Percentiles rank a stretch among this genome's conserved stretches.
phyloP scores from a whole-genome alignment of 2,797 vertebrate species.

The Chiloscyllium punctatum region DNA sequence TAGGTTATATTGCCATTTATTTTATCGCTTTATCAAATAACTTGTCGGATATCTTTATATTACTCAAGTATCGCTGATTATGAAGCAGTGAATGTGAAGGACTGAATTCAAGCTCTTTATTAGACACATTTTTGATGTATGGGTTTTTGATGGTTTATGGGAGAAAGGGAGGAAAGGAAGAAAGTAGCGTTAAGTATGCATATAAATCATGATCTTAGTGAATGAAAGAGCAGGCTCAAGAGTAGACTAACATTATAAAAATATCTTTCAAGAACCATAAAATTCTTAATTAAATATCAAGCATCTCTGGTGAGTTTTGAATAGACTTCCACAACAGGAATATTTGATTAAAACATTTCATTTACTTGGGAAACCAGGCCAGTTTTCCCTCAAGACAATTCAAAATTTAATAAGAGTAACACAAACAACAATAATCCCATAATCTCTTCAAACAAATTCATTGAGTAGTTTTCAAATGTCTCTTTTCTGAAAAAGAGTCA shows the following conservation, averaged over 20 bases:
- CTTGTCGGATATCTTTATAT: background rate
- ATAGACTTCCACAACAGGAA: background rate
- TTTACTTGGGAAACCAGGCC: too few relatives aligned
- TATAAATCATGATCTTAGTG: too few relatives aligned
- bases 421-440: background rate
- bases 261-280: background rate
- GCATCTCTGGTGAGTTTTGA: background rate
- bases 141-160: too few relatives aligned
- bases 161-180: too few relatives aligned
- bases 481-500: background rate
- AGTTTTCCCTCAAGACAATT: background rate
- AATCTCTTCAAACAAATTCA: background rate
- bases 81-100: background rate
- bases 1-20: background rate
- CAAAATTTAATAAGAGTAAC: background rate
- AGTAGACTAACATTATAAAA: background rate
- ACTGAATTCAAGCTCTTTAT: background rate
- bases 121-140: too few relatives aligned
- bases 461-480: background rate
- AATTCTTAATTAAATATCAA: background rate
- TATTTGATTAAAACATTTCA: background rate
- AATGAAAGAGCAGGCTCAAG: too few relatives aligned
- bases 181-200: too few relatives aligned
- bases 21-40: background rate
- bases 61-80: background rate